phyloP scores from a whole-genome alignment of 2,888 invertebrate genomes.

The Tuberolachnus salignus region DNA sequence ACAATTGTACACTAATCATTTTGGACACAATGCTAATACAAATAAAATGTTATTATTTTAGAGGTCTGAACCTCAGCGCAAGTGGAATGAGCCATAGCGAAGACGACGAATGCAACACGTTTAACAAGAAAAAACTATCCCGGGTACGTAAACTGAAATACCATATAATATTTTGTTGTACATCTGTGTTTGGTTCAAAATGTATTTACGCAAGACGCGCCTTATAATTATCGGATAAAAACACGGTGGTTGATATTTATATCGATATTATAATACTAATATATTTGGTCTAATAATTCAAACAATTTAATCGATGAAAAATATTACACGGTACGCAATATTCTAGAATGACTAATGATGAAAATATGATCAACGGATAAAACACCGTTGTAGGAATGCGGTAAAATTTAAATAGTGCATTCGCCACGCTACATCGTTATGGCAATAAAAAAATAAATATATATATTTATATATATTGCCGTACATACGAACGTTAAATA shows the following conservation, averaged over 20 bases:
- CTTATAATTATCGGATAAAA: too few relatives aligned
- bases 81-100: conserved; percentile 75
- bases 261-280: too few relatives aligned
- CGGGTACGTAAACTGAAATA: conserved; percentile 65
- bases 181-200: background rate
- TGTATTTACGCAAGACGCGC: background rate
- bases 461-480: too few relatives aligned
- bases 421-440: too few relatives aligned
- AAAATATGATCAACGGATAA: background rate
- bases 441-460: too few relatives aligned
- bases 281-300: background rate
- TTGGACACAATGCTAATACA: background rate
- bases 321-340: background rate
- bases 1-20: too few relatives aligned
- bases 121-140: conserved; percentile 71
- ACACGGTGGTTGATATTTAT: too few relatives aligned
- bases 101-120: conserved; percentile 69
- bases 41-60: conserved; percentile 61
- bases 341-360: conserved; percentile 5
- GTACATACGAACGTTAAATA: too few relatives aligned
- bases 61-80: conserved; percentile 72
- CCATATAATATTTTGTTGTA: background rate
- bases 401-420: background rate
- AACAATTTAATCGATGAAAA: too few relatives aligned
- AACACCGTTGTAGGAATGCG: background rate